These are phyloP conservation scores for Platorchestia sp. DNA, from an alignment of 1,140 invertebrate species.

Conservation along the genomic window DNA sequence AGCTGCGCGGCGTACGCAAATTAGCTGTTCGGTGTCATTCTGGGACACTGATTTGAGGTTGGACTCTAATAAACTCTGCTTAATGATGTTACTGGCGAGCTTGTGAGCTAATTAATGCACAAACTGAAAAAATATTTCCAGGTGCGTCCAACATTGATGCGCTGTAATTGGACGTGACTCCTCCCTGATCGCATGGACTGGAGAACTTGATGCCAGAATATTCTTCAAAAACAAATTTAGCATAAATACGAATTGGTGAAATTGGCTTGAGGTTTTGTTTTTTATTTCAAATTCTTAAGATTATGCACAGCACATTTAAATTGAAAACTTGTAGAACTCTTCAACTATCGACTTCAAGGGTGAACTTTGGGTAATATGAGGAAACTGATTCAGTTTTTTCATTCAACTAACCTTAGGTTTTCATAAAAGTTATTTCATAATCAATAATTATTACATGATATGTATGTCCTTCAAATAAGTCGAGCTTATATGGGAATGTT, in stretches of 20 bases:
- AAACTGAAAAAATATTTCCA: not conserved
- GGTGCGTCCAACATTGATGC: not conserved
- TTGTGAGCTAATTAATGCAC: not conserved
- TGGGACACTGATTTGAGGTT: not conserved
- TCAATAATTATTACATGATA: too few relatives aligned
- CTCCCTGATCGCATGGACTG: not conserved
- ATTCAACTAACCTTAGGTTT: too few relatives aligned
- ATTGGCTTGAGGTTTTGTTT: not conserved
- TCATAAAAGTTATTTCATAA: too few relatives aligned
- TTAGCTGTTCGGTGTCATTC: not conserved
- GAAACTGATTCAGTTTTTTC: not conserved
- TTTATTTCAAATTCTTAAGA: not conserved
- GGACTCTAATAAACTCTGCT: not conserved
- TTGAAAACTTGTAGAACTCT: not conserved
- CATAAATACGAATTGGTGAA: not conserved
- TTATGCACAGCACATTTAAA: not conserved
- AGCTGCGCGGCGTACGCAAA: not conserved
- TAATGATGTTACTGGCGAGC: not conserved
- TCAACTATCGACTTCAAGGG: not conserved
- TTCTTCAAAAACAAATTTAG: too few relatives aligned
- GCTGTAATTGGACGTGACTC: not conserved
- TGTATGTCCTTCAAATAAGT: not conserved
- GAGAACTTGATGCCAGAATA: not conserved
- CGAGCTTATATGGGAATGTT: not conserved
- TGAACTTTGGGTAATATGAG: not conserved